Evolutionary conservation across 2,888 invertebrate genomes (phyloP).

Genomic region (Lomographa bimaculata): DNA sequence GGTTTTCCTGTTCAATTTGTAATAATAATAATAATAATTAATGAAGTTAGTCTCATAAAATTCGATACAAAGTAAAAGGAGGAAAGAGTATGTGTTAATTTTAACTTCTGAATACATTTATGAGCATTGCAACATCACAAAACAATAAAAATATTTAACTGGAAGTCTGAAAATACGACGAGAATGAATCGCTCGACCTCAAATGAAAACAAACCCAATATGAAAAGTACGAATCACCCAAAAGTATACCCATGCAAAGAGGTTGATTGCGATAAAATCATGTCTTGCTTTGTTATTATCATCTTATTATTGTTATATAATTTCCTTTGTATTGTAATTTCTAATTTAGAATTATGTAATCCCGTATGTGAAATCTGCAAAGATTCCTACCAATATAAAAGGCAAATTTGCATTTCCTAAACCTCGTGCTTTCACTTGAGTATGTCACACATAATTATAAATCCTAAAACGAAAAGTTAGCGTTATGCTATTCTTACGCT

Average conservation of each 20-base stretch:
- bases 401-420: too few species aligned
- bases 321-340: conserved; percentile 25
- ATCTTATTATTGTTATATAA: conserved; percentile 43
- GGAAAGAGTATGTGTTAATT: conserved; percentile 33
- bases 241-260: conserved; percentile 49
- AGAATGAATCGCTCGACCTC: conserved; percentile 10
- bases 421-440: too few species aligned
- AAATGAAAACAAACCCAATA: conserved; percentile 30
- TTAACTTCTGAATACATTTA: conserved; percentile 15
- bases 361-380: conserved; percentile 35
- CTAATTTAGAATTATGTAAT: too few species aligned
- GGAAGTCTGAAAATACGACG: conserved; percentile 4
- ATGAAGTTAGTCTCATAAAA: conserved; percentile 28
- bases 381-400: too few species aligned
- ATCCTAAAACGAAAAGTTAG: too few species aligned
- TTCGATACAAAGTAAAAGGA: conserved; percentile 36
- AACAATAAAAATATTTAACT: conserved; percentile 3
- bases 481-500: too few species aligned
- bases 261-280: conserved; percentile 63
- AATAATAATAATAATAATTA: not conserved
- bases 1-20: too few species aligned
- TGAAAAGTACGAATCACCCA: conserved; percentile 48
- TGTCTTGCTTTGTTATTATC: conserved; percentile 54
- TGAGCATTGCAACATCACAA: conserved; percentile 3
- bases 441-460: too few species aligned